Percentiles rank a stretch among this genome's conserved stretches.
Conservation (phyloP, 2,797 vertebrate genomes). For the Dendrocincla fuliginosa region DNA sequence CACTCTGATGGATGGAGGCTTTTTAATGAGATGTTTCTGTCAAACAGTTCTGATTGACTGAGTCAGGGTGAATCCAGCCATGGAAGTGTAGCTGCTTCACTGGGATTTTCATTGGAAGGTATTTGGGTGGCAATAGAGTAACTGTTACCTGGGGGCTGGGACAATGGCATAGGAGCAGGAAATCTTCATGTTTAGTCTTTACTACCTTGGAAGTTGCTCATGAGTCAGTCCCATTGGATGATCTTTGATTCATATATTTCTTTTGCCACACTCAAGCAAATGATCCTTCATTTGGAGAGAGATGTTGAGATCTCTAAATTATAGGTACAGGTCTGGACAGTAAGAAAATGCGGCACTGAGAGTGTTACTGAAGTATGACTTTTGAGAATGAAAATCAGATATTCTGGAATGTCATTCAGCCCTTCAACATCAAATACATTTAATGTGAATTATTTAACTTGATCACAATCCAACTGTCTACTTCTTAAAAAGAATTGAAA, state of each 20-base stretch:
- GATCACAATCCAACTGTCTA: background rate
- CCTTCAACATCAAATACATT: background rate
- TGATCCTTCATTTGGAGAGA: background rate
- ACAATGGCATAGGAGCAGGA: background rate
- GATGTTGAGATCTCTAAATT: background rate
- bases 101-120: background rate
- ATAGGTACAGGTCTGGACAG: background rate
- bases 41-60: background rate
- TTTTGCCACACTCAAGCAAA: background rate
- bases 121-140: background rate
- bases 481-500: slow-evolving; percentile 6
- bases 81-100: background rate
- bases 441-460: slow-evolving; percentile 22
- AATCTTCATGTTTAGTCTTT: background rate
- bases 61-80: background rate
- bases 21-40: background rate
- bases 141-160: background rate
- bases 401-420: background rate
- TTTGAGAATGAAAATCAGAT: background rate
- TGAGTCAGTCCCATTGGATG: background rate
- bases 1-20: background rate
- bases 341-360: background rate
- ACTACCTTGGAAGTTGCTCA: background rate
- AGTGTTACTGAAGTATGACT: background rate
- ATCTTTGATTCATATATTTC: background rate